Evolutionary conservation across 1,140 invertebrate genomes (phyloP).

Genomic region (Lepidurus packardi): DNA sequence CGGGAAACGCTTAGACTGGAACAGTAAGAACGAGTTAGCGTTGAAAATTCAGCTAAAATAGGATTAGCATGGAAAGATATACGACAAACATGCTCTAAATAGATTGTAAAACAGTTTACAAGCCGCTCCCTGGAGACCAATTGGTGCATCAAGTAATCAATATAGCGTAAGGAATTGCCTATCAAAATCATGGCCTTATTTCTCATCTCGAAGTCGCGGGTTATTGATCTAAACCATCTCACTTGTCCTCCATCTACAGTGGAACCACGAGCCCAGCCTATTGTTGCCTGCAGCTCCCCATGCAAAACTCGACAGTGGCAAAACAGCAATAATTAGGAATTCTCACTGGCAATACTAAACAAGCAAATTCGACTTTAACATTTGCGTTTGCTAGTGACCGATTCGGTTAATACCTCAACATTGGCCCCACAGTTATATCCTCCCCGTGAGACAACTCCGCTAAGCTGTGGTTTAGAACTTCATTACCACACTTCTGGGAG

Average conservation of each 20-base stretch:
- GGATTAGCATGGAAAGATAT: no score
- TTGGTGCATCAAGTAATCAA: slow-evolving; percentile 11
- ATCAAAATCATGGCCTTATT: slow-evolving; percentile 3
- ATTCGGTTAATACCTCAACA: not conserved
- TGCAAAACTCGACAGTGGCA: no score
- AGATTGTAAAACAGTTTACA: not conserved
- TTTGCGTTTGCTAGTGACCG: not conserved
- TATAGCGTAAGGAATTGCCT: slow-evolving; percentile 18
- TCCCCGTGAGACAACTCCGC: not conserved
- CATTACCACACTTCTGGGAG: not conserved
- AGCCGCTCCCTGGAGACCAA: not conserved
- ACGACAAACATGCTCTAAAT: not conserved
- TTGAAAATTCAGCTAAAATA: no score
- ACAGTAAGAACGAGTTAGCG: no score
- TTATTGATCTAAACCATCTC: not conserved
- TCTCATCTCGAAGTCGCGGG: not conserved
- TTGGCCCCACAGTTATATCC: not conserved
- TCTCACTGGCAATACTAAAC: no score
- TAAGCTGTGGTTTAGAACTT: not conserved
- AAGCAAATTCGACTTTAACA: not conserved
- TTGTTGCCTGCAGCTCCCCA: no score
- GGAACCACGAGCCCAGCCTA: no score
- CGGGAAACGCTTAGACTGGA: no score
- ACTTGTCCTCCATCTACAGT: not conserved
- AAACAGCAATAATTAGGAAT: no score